A percentile compares a stretch with the other conserved stretches of the same genome.
Conservation (phyloP, 2,797 vertebrate genomes). For the Phalanger gymnotis region DNA sequence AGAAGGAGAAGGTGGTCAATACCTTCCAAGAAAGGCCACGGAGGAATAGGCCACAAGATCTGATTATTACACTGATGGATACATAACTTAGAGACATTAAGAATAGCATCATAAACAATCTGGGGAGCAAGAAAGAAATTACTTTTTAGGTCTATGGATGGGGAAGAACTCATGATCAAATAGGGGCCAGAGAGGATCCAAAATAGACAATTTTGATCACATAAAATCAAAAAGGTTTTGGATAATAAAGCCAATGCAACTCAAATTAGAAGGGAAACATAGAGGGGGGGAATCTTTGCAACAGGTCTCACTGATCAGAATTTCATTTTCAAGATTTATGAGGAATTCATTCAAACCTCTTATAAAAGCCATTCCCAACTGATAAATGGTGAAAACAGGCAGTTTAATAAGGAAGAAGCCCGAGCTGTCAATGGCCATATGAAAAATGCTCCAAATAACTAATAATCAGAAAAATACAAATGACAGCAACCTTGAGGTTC, state of each 20-base stretch:
- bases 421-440: not conserved
- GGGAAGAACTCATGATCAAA: not conserved
- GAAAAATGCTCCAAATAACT: not conserved
- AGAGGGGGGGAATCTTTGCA: not conserved
- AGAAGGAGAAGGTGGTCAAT: no score
- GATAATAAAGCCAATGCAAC: not conserved
- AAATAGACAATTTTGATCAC: not conserved
- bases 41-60: no score
- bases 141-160: not conserved
- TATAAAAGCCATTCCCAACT: not conserved
- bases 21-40: no score
- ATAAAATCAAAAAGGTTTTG: not conserved
- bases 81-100: no score
- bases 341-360: not conserved
- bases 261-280: not conserved
- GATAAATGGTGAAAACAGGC: not conserved
- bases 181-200: not conserved
- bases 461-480: not conserved
- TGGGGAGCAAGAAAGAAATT: not conserved
- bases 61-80: no score
- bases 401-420: not conserved
- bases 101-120: not conserved
- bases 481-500: not conserved
- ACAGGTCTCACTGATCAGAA: not conserved
- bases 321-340: not conserved